A percentile compares a stretch with the other conserved stretches of the same genome.
phyloP scores from a whole-genome alignment of 2,888 invertebrate genomes.

The Meta bourneti region DNA sequence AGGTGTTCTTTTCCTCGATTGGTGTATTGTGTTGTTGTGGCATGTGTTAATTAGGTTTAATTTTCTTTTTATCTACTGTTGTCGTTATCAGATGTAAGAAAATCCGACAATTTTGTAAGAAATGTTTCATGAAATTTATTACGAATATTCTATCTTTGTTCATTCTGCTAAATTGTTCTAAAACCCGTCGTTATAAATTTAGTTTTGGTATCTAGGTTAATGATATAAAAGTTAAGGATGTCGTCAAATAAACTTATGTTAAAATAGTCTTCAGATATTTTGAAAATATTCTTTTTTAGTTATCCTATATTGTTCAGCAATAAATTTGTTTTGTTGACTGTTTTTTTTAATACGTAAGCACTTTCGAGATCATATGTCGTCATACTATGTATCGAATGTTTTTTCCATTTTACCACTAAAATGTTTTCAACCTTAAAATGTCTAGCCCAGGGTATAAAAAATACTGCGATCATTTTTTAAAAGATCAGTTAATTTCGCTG shows the following conservation, averaged over 20 bases:
- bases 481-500: no score
- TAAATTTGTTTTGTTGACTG: no score
- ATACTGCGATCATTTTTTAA: no score
- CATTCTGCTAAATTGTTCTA: background rate
- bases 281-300: background rate
- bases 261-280: background rate
- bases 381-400: no score
- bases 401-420: no score
- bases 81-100: constrained; percentile 19
- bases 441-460: no score
- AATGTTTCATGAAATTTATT: background rate
- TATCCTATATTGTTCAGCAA: no score
- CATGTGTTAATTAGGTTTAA: constrained; percentile 63
- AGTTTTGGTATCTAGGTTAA: constrained; percentile 56
- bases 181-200: constrained; percentile 23
- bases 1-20: constrained; percentile 47
- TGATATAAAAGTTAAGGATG: constrained; percentile 13
- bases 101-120: constrained; percentile 1
- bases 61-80: constrained; percentile 39
- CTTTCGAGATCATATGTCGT: no score
- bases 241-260: constrained; percentile 15
- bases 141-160: constrained; percentile 4
- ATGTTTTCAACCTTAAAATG: no score
- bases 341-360: no score
- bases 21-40: constrained; percentile 57